Evolutionary conservation across 2,113 vertebrate genomes (phyloP).

Genomic region (Agapornis roseicollis): DNA sequence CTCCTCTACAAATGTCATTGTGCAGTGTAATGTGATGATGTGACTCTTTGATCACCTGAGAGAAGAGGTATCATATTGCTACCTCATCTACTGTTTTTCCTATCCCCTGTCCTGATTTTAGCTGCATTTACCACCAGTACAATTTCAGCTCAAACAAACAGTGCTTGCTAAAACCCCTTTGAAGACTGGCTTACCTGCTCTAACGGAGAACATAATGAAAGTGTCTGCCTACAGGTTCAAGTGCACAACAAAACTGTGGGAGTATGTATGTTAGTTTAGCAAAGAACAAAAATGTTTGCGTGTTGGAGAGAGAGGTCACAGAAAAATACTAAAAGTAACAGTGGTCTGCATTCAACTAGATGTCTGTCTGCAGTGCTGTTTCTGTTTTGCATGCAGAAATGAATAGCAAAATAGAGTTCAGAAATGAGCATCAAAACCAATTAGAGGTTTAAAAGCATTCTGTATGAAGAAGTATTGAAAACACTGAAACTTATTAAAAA

Average conservation of each 20-base stretch:
- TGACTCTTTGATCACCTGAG: not conserved
- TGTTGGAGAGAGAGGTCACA: not conserved
- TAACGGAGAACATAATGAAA: not conserved
- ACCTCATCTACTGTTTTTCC: not conserved
- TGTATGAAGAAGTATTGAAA: not conserved
- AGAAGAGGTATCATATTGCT: not conserved
- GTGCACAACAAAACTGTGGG: not conserved
- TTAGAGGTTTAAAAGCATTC: not conserved
- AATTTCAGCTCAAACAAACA: not conserved
- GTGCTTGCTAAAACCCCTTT: not conserved
- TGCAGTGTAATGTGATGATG: not conserved
- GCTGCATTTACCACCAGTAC: not conserved
- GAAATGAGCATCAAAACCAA: not conserved
- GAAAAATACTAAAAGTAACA: not conserved
- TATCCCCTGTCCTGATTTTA: not conserved
- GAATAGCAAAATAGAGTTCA: not conserved
- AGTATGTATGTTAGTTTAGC: not conserved
- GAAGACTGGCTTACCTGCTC: not conserved
- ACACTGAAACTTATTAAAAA: not conserved
- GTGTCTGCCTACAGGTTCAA: not conserved
- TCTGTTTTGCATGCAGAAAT: not conserved
- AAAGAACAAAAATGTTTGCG: not conserved
- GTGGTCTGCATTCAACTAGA: not conserved
- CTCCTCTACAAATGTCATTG: not conserved
- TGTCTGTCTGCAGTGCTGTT: not conserved